Conservation (phyloP, 2,797 vertebrate species). For the Manis pentadactyla region DNA sequence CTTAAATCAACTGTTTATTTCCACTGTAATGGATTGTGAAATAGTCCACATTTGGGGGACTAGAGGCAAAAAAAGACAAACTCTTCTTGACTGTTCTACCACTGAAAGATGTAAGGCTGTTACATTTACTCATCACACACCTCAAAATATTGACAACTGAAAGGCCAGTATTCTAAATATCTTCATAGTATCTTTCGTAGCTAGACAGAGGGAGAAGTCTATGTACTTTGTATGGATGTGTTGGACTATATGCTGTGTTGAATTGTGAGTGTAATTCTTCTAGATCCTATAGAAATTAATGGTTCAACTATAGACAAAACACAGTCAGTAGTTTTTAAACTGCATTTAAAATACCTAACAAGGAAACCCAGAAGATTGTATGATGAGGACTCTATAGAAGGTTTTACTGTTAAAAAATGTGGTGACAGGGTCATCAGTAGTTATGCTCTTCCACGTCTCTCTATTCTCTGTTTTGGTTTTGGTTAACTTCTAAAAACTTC, state of each 20-base stretch:
- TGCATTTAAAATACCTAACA: background rate
- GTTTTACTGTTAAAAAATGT: background rate
- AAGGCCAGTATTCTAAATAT: constrained; percentile 24
- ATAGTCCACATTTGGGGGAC: background rate
- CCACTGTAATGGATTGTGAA: constrained; percentile 50
- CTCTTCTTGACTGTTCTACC: constrained; percentile 19
- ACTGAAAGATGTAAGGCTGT: background rate
- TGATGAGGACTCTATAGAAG: background rate
- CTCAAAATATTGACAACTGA: constrained; percentile 45
- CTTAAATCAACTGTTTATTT: constrained; percentile 65
- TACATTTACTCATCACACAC: constrained; percentile 23
- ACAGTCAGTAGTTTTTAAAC: background rate
- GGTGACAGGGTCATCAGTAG: background rate
- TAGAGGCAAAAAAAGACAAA: background rate
- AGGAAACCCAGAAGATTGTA: background rate
- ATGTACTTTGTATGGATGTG: background rate
- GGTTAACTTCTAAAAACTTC: background rate
- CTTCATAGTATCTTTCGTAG: constrained; percentile 6
- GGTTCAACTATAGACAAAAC: background rate
- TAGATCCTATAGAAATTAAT: background rate
- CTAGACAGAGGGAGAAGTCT: background rate
- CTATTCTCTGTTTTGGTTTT: constrained; percentile 23
- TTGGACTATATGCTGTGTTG: background rate
- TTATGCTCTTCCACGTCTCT: background rate
- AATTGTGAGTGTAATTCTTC: background rate